Evolutionary conservation across 2,888 invertebrate genomes (phyloP), one percentile per base, ranked within the genome.

Genomic region (Aricia artaxerxes): DNA sequence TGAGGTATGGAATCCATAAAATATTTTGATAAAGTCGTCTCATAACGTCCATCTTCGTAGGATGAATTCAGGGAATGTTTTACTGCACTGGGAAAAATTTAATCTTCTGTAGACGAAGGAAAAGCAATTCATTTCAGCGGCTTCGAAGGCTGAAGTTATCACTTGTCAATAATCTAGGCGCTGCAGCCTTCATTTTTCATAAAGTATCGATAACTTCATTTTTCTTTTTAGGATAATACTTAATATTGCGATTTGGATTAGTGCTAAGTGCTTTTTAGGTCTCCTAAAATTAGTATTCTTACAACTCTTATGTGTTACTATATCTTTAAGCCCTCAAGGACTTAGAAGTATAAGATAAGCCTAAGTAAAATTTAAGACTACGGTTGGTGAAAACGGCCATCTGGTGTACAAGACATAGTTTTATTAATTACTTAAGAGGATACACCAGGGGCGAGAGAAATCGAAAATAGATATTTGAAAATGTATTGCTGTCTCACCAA

Each of bases 71-170:
- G 35, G 69, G 35, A 69, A 69, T 69, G 35, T 69, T 35, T 38
- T 31, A 31, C 53, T 53, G 44, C 53, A 35, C 3, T 31, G 24
- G 76, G 76, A 76, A 76, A 76, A 76, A 57, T 76, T 76, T 76
- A 57, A 76, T 76, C 76, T 76, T 24, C 4, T 75, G 31, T 76
- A 76, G 76, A 57, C 31, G 57, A 76, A 76, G 76, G 49, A 76
- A 35, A 76, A 53, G 53, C 76, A 31, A 49, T 75, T 75, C 75
- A 76, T 76, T 76, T 76, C 57, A 76, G 57, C 53, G 53, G 53
- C 76, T 76, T 57, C 57, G 53, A 13, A 69, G 69, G 69, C 69
- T 4, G 35, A 69, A 69, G 69, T 76, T 76, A 76, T 53, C 35
- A 35, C 57, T 31, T 76, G 76, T 76, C 76, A 53, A 76, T 76